These are phyloP conservation scores for Todiramphus chloris DNA, from an alignment of 2,113 vertebrate species.

Conservation along the genomic window DNA sequence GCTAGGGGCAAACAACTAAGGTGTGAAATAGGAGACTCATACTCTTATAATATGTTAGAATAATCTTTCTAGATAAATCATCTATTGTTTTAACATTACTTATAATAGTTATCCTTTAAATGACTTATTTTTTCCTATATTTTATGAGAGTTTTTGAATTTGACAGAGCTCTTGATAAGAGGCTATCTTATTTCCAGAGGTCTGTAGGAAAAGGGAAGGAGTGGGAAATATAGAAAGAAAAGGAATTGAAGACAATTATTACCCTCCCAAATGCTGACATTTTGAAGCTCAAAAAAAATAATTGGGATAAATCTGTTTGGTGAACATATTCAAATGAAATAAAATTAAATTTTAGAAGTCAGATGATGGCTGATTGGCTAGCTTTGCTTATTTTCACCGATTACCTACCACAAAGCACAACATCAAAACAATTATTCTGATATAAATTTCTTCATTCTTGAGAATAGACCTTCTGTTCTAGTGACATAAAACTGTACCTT, in stretches of 20 bases:
- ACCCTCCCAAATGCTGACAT: neutral
- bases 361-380: neutral
- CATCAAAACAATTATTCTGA: neutral
- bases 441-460: neutral
- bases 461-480: neutral
- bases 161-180: neutral
- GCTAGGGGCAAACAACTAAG: neutral
- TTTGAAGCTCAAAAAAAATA: neutral
- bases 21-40: neutral
- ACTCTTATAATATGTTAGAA: neutral
- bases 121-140: neutral
- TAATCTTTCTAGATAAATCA: neutral
- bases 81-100: neutral
- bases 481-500: neutral
- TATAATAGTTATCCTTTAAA: neutral
- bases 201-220: neutral
- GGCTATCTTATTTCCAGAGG: neutral
- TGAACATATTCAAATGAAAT: neutral
- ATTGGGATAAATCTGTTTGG: neutral
- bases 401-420: neutral
- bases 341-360: neutral
- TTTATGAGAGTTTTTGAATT: neutral
- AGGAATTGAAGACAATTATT: neutral
- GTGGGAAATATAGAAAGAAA: neutral
- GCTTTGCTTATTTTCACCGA: neutral